Percentiles rank a stretch among this genome's conserved stretches.
Conservation (phyloP, 2,888 invertebrate species). For the Kuschelorhynchus macadamiae region DNA sequence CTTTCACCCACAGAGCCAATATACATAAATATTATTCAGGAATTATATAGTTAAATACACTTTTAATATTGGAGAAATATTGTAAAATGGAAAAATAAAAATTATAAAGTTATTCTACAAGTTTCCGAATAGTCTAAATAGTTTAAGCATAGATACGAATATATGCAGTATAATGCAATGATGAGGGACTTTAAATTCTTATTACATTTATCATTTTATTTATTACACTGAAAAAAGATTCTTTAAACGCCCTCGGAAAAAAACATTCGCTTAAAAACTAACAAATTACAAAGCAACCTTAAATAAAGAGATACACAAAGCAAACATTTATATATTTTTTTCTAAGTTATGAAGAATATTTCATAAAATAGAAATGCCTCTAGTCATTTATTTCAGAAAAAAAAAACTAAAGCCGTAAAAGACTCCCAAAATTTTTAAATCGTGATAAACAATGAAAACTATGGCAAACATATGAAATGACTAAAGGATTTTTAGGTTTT, state of each 20-base stretch:
- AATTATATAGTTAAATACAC: constrained; percentile 64
- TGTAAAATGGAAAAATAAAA: constrained; percentile 50
- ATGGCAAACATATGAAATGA: too few relatives aligned
- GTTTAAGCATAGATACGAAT: constrained; percentile 59
- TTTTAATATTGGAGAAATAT: constrained; percentile 36
- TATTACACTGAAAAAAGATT: constrained; percentile 51
- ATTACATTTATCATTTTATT: constrained; percentile 16
- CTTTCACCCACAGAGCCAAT: constrained; percentile 67
- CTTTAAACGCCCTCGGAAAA: constrained; percentile 49
- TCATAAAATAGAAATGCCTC: neutral
- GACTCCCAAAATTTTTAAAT: too few relatives aligned
- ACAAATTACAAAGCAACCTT: constrained; percentile 46
- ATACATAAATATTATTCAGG: constrained; percentile 60
- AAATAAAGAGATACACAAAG: constrained; percentile 44
- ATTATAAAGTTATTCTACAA: constrained; percentile 51
- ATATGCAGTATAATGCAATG: constrained; percentile 52
- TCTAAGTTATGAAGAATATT: neutral
- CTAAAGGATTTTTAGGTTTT: too few relatives aligned
- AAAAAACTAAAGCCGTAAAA: too few relatives aligned
- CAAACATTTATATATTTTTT: constrained; percentile 23
- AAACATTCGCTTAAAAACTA: constrained; percentile 57
- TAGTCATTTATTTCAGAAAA: neutral
- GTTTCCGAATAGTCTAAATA: constrained; percentile 61
- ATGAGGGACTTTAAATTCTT: constrained; percentile 28
- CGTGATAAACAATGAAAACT: too few relatives aligned